Conservation (phyloP, 2,888 invertebrate genomes). For the Prionchulus punctatus region DNA sequence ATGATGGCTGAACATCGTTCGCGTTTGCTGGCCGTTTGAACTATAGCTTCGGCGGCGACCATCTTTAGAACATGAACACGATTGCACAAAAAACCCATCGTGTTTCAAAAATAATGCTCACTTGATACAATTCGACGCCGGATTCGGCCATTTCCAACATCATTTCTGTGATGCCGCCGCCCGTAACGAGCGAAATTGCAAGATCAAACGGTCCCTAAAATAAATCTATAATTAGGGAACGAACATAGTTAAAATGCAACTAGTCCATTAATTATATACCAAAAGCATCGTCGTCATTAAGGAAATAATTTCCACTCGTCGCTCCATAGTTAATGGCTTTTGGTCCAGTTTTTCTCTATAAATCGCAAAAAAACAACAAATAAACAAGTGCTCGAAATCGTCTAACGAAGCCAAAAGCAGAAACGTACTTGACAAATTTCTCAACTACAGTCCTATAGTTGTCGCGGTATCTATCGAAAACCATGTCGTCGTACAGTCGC, state of each 20-base stretch:
- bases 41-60: constrained; percentile 87
- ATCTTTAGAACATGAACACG: constrained; percentile 43
- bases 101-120: no score
- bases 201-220: constrained; percentile 70
- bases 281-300: background rate
- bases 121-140: constrained; percentile 63
- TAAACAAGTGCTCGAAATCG: background rate
- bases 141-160: constrained; percentile 88
- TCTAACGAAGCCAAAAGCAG: background rate
- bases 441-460: constrained; percentile 60
- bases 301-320: background rate
- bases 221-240: background rate
- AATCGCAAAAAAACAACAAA: background rate
- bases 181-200: constrained; percentile 50
- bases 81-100: constrained; percentile 4
- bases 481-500: constrained; percentile 84
- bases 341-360: background rate
- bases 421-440: constrained; percentile 53
- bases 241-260: no score
- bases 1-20: constrained; percentile 83
- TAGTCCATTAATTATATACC: no score
- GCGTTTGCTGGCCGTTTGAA: constrained; percentile 88
- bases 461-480: constrained; percentile 57
- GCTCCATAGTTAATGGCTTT: background rate
- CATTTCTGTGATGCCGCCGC: constrained; percentile 77